A percentile compares a stretch with the other conserved stretches of the same genome.
Conservation (phyloP, 2,113 vertebrate genomes). For the Connochaetes taurinus region DNA sequence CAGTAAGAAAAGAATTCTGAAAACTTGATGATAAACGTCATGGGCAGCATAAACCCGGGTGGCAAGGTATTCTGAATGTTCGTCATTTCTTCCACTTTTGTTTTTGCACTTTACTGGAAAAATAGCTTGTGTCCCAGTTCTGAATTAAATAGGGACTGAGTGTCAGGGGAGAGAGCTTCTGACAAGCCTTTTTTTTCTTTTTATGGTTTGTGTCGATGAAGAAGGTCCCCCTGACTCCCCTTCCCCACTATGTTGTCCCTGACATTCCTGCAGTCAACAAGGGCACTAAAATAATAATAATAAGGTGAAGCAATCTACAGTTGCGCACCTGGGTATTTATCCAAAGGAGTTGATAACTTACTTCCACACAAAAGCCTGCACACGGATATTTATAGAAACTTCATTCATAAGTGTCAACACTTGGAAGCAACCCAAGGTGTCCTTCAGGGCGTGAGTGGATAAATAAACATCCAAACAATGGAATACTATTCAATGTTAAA, state of each 20-base stretch:
- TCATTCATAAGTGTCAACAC: not conserved
- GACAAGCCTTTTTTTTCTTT: no score
- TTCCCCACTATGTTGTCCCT: rapidly evolving
- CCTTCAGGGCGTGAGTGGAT: not conserved
- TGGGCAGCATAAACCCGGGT: not conserved
- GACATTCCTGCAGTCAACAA: not conserved
- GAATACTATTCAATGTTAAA: not conserved
- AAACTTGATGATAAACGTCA: not conserved
- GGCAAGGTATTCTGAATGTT: not conserved
- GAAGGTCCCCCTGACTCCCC: not conserved
- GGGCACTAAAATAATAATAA: not conserved
- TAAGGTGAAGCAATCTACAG: not conserved
- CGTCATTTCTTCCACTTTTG: not conserved
- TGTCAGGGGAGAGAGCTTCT: not conserved
- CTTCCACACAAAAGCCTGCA: not conserved
- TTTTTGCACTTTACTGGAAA: not conserved
- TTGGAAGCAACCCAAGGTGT: not conserved
- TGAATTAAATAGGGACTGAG: not conserved
- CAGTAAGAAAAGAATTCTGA: not conserved
- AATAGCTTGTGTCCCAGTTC: not conserved
- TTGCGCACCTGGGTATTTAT: not conserved
- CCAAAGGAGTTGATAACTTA: not conserved
- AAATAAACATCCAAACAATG: not conserved
- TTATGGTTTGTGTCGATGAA: rapidly evolving
- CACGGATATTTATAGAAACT: not conserved